Evolutionary conservation across 2,888 invertebrate genomes (phyloP), one percentile per base, ranked within the genome.

Genomic region (Synergus japonicus): DNA sequence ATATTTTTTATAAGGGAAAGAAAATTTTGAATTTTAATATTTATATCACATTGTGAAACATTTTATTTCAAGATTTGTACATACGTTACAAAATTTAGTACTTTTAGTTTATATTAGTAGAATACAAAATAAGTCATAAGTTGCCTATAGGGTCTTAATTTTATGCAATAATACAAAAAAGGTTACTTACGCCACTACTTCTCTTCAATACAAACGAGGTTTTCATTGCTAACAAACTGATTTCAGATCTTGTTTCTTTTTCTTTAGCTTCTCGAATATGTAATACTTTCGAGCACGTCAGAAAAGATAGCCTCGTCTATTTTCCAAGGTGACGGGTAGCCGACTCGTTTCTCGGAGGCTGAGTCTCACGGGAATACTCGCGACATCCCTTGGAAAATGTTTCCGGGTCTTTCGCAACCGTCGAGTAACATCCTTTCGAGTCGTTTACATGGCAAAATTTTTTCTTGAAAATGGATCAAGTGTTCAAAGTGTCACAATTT

Each of bases 221-320:
- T 54, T 54, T 54, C 54, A 54, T 54, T 54, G n/a, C 54, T n/a
- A 18, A 2, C n/a, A 54, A 13, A 54, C 54, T 54, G 54, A 54
- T 54, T 54, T n/a, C 2, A n/a, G 0, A n/a, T 54, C 54, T 2
- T n/a, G n/a, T 54, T 9, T 9, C n/a, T 54, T 54, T 54, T 54
- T 54, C 49, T 54, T 54, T 3, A n/a, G 54, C n/a, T 54, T 54
- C n/a, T 54, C n/a, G 54, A 54, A 54, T 54, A 54, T 54, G 54
- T 54, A 54, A n/a, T 54, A 54, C n/a, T 54, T 18, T 18, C 54
- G n/a, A 54, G 54, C 54, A 54, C 54, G 54, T 54, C n/a, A 54
- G 9, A 54, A 9, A 54, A 54, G 54, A 54, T 54, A 54, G n/a
- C 54, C 15, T 54, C 54, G 54, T 54, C 54, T 54, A 54, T 54